These are phyloP conservation scores for Chinchilla lanigera DNA, from an alignment of 2,113 vertebrate genomes.

Conservation along the genomic window DNA sequence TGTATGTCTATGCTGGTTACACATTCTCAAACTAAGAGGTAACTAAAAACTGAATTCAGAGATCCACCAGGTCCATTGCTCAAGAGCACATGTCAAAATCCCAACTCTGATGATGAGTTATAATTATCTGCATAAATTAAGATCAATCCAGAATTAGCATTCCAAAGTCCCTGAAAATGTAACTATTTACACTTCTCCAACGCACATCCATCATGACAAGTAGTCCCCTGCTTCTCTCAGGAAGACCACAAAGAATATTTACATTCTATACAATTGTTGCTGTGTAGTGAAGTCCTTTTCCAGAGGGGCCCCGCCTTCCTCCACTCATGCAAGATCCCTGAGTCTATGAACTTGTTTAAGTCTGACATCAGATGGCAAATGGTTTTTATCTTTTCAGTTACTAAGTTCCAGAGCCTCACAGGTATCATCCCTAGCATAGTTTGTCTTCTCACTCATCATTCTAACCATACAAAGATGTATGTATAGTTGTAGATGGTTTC, in stretches of 20 bases:
- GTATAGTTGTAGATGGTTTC: neutral
- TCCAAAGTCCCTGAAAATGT: neutral
- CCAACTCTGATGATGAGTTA: neutral
- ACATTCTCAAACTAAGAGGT: neutral
- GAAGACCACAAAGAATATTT: neutral
- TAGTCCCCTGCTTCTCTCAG: neutral
- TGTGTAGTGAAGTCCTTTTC: neutral
- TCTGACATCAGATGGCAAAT: neutral
- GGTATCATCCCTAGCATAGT: neutral
- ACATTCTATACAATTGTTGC: neutral
- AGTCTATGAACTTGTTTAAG: neutral
- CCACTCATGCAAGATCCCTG: neutral
- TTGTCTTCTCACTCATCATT: neutral
- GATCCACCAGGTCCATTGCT: neutral
- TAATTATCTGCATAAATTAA: neutral
- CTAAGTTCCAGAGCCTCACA: neutral
- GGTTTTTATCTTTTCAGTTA: neutral
- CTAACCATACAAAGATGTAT: neutral
- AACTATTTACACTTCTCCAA: neutral
- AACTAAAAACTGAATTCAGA: neutral
- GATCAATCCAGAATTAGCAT: neutral
- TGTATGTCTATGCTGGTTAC: too few relatives aligned
- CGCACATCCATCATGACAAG: neutral
- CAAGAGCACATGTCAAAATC: neutral
- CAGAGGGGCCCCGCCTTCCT: neutral